These are phyloP conservation scores for Congeria kusceri DNA, from an alignment of 2,888 invertebrate genomes.

Conservation along the genomic window DNA sequence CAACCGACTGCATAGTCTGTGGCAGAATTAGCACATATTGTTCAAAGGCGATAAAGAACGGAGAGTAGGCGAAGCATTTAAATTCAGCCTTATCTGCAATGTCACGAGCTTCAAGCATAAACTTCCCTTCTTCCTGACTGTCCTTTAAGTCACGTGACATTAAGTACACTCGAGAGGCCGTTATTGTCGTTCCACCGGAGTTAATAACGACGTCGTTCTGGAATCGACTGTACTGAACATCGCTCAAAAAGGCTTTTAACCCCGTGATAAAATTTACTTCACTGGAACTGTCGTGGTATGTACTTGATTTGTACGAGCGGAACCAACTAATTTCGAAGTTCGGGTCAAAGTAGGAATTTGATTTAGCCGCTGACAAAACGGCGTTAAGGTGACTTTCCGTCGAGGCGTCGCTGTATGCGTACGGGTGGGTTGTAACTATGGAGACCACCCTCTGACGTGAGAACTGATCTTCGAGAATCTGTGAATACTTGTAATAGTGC, in stretches of 20 bases:
- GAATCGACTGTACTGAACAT: conserved; percentile 37
- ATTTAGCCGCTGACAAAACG: not conserved
- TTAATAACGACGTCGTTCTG: conserved; percentile 68
- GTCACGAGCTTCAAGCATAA: conserved; percentile 72
- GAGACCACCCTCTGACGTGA: conserved; percentile 5
- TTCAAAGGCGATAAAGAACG: conserved; percentile 76
- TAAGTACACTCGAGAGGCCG: conserved; percentile 94
- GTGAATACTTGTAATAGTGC: conserved; percentile 12
- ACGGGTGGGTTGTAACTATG: conserved; percentile 5
- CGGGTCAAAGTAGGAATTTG: conserved; percentile 24
- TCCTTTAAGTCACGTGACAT: conserved; percentile 95
- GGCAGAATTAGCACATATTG: conserved; percentile 77
- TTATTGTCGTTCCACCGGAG: conserved; percentile 17
- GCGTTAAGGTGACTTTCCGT: not conserved
- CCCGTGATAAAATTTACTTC: conserved; percentile 39
- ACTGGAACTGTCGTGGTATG: conserved; percentile 12
- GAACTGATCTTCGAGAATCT: conserved; percentile 1
- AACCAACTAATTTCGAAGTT: conserved; percentile 49
- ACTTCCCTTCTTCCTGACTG: conserved; percentile 86
- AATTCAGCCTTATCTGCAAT: conserved; percentile 64
- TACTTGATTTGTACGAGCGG: conserved; percentile 7
- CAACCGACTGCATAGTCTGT: conserved; percentile 75
- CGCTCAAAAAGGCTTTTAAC: conserved; percentile 24
- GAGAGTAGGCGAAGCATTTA: conserved; percentile 68
- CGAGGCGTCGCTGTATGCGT: not conserved